phyloP scores from a whole-genome alignment of 2,888 invertebrate species.

The Litoditis marina region DNA sequence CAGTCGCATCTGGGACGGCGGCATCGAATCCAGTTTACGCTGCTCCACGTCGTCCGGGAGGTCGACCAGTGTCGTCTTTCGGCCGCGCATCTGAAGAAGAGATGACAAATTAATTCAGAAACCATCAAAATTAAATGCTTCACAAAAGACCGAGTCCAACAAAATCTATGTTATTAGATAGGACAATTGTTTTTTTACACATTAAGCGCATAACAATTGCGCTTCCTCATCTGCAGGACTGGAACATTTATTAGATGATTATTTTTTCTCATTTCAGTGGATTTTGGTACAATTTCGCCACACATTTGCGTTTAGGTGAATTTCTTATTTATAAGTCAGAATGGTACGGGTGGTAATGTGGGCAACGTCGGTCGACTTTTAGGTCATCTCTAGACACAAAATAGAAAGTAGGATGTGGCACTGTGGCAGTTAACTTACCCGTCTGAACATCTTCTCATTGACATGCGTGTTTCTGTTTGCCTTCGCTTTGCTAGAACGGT shows the following conservation, averaged over 20 bases:
- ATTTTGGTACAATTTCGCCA: too few species aligned
- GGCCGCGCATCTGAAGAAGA: constrained; percentile 56
- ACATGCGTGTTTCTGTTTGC: constrained; percentile 59
- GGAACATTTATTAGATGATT: too few species aligned
- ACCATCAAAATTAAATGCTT: not conserved
- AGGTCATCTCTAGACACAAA: too few species aligned
- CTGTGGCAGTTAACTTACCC: constrained; percentile 43
- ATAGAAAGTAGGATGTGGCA: too few species aligned
- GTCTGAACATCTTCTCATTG: constrained; percentile 55
- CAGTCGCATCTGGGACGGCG: constrained; percentile 45
- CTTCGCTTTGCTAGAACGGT: constrained; percentile 48
- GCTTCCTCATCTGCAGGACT: too few species aligned
- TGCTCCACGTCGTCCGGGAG: constrained; percentile 52
- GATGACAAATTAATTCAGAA: not conserved
- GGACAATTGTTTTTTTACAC: not conserved
- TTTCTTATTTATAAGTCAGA: too few species aligned
- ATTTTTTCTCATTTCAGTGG: too few species aligned
- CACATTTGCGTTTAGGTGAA: too few species aligned
- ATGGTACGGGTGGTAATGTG: too few species aligned
- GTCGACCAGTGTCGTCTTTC: constrained; percentile 52
- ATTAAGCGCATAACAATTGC: too few species aligned
- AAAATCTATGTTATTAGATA: not conserved
- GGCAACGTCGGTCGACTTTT: too few species aligned
- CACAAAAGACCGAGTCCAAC: not conserved
- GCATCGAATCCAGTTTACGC: constrained; percentile 33